Percentiles rank a stretch among this genome's conserved stretches.
These are phyloP conservation scores for Trypoxylon attenuatum DNA, from an alignment of 2,888 invertebrate genomes.

Conservation along the genomic window DNA sequence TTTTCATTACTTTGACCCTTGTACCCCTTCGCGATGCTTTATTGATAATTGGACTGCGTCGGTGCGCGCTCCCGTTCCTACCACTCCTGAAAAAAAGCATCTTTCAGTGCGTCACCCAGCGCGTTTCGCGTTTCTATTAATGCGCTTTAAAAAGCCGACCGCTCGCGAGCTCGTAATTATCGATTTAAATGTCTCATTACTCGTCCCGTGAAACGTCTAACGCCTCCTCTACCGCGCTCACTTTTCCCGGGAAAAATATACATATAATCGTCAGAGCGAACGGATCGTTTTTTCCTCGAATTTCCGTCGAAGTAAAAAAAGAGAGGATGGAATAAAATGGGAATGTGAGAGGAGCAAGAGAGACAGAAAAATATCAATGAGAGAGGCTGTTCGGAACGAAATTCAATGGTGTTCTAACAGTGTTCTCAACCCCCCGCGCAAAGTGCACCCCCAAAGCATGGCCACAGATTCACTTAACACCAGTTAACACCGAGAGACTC, in stretches of 20 bases:
- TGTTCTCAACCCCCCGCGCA: conserved; percentile 49
- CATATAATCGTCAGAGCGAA: background rate
- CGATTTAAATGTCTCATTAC: background rate
- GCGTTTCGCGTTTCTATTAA: background rate
- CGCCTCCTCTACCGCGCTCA: background rate
- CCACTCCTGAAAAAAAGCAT: conserved; percentile 1
- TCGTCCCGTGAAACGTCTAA: background rate
- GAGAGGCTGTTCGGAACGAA: conserved; percentile 38
- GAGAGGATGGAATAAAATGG: too few species aligned
- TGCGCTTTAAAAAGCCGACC: background rate
- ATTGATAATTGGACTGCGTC: background rate
- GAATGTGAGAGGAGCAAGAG: too few species aligned
- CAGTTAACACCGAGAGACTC: conserved; percentile 62
- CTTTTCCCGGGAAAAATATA: background rate
- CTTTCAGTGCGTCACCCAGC: background rate
- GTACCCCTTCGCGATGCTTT: background rate
- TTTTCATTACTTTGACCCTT: conserved; percentile 35
- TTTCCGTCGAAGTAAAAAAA: too few species aligned
- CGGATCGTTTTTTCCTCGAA: background rate
- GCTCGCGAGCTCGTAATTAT: background rate
- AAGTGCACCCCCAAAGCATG: conserved; percentile 58
- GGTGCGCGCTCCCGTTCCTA: too few species aligned
- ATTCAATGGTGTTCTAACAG: conserved; percentile 52
- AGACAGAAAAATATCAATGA: conserved; percentile 31
- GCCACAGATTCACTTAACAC: conserved; percentile 68